Evolutionary conservation across 2,797 vertebrate species (phyloP), one percentile per base, ranked within the genome.

Genomic region (Sebastes glaucus): DNA sequence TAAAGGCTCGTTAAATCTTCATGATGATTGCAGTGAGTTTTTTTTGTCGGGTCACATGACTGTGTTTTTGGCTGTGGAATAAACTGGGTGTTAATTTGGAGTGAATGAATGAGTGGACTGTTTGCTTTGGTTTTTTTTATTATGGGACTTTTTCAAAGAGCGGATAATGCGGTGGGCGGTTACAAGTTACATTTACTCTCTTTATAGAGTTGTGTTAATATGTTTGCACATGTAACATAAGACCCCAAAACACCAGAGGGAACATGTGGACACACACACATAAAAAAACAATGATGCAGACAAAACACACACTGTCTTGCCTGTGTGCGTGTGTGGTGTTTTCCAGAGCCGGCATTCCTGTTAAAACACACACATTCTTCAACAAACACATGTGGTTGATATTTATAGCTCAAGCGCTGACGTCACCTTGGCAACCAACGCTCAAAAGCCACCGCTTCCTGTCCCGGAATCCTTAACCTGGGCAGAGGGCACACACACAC

Each of bases 401-500:
- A 93, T 94, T 94, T 93, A 89, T 92, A 94, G 88, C 83, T 64
- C 57, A 42, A 52, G 71, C 0, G 1, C 38, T 91, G 86, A 93
- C 35, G 71, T 90, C 87, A 92, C 75, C 46, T 32, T 84, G 76
- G 82, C 57, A 90, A 74, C 78, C 42, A 71, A 7, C 4, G 14
- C 55, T 67, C 1, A 25, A 80, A 74, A 81, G 69, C 57, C 7
- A 42, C 38, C 2, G n/a, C 33, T 87, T 92, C 80, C 87, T 91
- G 87, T 90, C 61, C 56, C 35, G 59, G 63, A 86, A 77, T 63
- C 52, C 30, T 76, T 25, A 53, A 55, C 67, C 55, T 46, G 11
- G 55, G 23, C 52, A 55, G 16, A 60, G 10, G 23, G 11, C 66
- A 52, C 59, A 42, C 35, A 68, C 55, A 74, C 49, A 56, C 35